These are phyloP conservation scores for Resseliella maxima DNA, from an alignment of 2,888 invertebrate species.

Conservation along the genomic window DNA sequence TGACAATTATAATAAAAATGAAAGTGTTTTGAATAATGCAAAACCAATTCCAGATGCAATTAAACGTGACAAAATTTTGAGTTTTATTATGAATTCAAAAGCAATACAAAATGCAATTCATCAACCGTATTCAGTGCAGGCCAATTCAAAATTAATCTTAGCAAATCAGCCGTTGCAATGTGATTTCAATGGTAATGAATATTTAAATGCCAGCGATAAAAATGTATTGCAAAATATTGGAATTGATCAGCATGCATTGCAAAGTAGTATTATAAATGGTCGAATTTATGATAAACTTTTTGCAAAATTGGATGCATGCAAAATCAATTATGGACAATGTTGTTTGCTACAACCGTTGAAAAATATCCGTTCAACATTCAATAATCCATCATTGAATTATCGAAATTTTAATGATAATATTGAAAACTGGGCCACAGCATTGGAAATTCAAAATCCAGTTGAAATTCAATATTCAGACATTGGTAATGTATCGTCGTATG, in stretches of 20 bases:
- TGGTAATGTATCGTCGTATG: constrained; percentile 64
- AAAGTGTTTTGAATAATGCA: neutral
- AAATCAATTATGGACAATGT: constrained; percentile 70
- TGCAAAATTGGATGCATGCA: constrained; percentile 70
- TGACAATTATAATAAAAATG: neutral
- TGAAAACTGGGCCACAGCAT: constrained; percentile 58
- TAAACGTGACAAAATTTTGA: constrained; percentile 36
- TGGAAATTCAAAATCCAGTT: constrained; percentile 9
- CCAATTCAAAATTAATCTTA: constrained; percentile 22
- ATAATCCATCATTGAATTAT: constrained; percentile 67
- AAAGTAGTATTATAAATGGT: constrained; percentile 72
- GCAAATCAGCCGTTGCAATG: constrained; percentile 66
- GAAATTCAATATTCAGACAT: neutral
- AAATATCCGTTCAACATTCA: constrained; percentile 70
- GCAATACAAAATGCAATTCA: constrained; percentile 1
- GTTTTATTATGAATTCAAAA: neutral
- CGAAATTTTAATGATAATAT: constrained; percentile 71
- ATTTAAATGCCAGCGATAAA: constrained; percentile 69
- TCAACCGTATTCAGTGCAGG: neutral
- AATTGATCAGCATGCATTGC: constrained; percentile 71
- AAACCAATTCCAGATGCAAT: neutral
- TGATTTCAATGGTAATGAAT: constrained; percentile 66
- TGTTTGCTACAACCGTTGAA: constrained; percentile 71
- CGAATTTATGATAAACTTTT: constrained; percentile 72
- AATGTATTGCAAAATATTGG: constrained; percentile 68